Percentiles rank a stretch among this genome's conserved stretches.
phyloP scores from a whole-genome alignment of 2,797 vertebrate species.

The Pantherophis vulpinus region DNA sequence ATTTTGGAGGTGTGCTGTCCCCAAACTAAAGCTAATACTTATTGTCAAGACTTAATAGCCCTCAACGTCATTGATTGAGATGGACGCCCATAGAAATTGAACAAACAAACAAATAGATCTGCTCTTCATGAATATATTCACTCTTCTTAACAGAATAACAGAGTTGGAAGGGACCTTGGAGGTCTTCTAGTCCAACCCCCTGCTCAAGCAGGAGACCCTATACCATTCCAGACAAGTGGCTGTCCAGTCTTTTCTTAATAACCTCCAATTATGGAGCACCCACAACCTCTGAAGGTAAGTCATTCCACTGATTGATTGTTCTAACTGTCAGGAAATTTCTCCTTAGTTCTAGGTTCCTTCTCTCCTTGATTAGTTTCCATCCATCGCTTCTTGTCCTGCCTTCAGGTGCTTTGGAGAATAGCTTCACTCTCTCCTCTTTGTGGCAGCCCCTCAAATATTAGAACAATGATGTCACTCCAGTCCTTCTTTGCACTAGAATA shows the following conservation, averaged over 20 bases:
- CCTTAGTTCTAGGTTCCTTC: background rate
- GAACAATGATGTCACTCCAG: background rate
- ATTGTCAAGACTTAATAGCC: background rate
- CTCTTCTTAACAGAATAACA: background rate
- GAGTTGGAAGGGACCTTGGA: background rate
- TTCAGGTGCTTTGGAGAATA: background rate
- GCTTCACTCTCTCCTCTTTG: background rate
- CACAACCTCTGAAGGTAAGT: background rate
- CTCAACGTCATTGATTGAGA: background rate
- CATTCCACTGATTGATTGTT: background rate
- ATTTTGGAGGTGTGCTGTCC: background rate
- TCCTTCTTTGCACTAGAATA: background rate
- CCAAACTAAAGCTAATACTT: background rate
- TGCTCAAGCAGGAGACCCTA: background rate
- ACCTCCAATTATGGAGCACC: background rate
- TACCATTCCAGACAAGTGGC: background rate
- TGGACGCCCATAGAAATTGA: background rate
- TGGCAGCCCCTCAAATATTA: background rate
- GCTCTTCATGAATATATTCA: background rate
- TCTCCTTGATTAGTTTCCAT: background rate
- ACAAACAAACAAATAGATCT: background rate
- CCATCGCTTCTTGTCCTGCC: background rate
- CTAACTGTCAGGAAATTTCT: background rate
- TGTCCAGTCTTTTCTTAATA: background rate
- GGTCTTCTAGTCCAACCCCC: background rate